Evolutionary conservation across 2,888 invertebrate species (phyloP).

Genomic region (Epirrhoe tristata): DNA sequence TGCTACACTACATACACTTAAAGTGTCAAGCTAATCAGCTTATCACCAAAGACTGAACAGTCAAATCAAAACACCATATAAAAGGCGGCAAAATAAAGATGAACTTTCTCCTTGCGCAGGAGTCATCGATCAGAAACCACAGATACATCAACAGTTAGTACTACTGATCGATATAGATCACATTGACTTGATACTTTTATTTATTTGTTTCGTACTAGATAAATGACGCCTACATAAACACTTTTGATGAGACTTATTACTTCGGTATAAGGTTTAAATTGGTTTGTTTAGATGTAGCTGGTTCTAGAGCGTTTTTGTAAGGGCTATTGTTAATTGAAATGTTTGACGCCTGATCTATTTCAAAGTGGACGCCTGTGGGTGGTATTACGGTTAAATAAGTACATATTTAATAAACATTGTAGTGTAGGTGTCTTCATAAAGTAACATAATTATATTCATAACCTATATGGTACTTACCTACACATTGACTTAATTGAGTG

Average conservation of each 20-base stretch:
- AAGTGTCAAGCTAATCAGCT: no score
- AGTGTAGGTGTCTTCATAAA: no score
- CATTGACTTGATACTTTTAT: conserved; percentile 45
- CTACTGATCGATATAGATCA: conserved; percentile 59
- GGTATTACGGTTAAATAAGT: conserved; percentile 36
- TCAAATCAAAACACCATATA: not conserved
- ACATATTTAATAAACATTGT: not conserved
- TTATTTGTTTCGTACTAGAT: conserved; percentile 47
- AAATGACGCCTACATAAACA: conserved; percentile 46
- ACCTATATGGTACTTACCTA: no score
- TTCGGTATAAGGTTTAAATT: conserved; percentile 33
- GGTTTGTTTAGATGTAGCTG: conserved; percentile 4
- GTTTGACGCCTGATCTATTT: conserved; percentile 63
- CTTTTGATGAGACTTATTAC: conserved; percentile 13
- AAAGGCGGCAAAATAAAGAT: conserved; percentile 39
- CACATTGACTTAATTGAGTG: no score
- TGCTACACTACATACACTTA: no score
- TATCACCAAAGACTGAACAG: not conserved
- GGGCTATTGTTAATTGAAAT: conserved; percentile 68
- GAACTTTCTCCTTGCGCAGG: conserved; percentile 63
- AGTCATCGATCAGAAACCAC: conserved; percentile 56
- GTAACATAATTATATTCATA: no score
- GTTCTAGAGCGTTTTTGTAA: conserved; percentile 46
- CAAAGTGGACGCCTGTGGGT: conserved; percentile 57
- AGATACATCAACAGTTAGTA: conserved; percentile 5